Conservation (phyloP, 2,797 vertebrate species). For the Microctenopoma stevenorrisi region DNA sequence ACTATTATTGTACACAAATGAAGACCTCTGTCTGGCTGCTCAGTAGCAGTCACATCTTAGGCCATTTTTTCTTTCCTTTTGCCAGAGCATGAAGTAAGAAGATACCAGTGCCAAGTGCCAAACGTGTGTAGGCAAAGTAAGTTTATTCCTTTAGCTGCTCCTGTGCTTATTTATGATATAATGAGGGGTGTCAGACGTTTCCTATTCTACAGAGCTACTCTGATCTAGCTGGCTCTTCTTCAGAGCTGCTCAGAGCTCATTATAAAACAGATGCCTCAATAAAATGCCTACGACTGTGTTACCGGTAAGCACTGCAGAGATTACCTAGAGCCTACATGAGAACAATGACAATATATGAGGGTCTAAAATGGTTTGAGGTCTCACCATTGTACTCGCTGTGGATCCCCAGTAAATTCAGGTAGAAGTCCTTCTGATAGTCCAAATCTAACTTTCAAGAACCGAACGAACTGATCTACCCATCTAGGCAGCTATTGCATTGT, state of each 20-base stretch:
- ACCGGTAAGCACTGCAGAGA: slow-evolving; percentile 1
- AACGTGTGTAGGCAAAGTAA: slow-evolving; percentile 17
- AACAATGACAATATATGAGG: neutral
- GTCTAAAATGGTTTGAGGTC: neutral
- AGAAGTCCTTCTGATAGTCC: neutral
- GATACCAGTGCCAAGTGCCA: neutral
- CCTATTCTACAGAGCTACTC: slow-evolving; percentile 2
- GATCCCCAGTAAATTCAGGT: neutral
- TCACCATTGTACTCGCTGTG: neutral
- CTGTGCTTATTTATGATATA: slow-evolving; percentile 35
- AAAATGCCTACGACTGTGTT: slow-evolving; percentile 24
- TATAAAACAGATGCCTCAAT: slow-evolving; percentile 34
- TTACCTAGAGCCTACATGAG: neutral
- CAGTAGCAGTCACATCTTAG: neutral
- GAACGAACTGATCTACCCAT: neutral
- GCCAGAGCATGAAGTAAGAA: neutral
- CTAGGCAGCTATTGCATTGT: too few relatives aligned
- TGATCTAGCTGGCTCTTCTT: slow-evolving; percentile 31
- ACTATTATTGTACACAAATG: neutral
- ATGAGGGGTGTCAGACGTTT: slow-evolving; percentile 42
- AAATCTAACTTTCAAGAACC: neutral
- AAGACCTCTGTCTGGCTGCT: neutral
- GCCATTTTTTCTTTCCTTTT: neutral
- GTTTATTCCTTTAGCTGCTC: slow-evolving; percentile 22
- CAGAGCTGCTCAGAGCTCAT: slow-evolving; percentile 24